Percentiles rank a stretch among this genome's conserved stretches.
Conservation (phyloP, 2,888 invertebrate species). For the Apodemia zela region DNA sequence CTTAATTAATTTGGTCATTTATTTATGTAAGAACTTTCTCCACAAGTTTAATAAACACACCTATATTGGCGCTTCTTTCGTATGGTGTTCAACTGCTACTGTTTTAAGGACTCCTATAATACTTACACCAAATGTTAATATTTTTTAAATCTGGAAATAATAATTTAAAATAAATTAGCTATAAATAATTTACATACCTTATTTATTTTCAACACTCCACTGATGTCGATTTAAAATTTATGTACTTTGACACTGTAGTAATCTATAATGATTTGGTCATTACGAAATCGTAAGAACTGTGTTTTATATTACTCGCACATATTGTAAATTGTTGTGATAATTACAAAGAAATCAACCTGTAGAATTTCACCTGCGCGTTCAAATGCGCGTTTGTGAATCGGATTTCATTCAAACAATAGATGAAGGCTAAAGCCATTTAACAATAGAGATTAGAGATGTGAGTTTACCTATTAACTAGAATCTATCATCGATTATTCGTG, state of each 20-base stretch:
- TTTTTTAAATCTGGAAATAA: neutral
- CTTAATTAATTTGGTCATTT: slow-evolving; percentile 13
- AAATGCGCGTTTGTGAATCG: slow-evolving; percentile 8
- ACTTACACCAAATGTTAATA: too few relatives aligned
- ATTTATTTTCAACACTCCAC: neutral
- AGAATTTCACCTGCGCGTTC: slow-evolving; percentile 3
- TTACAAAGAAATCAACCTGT: slow-evolving; percentile 9
- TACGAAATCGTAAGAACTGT: neutral
- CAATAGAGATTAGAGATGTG: too few relatives aligned
- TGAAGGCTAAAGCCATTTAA: too few relatives aligned
- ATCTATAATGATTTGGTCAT: neutral
- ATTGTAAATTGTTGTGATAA: neutral
- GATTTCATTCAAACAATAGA: slow-evolving; percentile 8
- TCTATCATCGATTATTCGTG: too few relatives aligned
- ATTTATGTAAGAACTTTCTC: slow-evolving; percentile 17
- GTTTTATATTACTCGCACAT: neutral
- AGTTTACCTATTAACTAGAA: too few relatives aligned
- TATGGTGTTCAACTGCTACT: too few relatives aligned
- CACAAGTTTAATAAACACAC: too few relatives aligned
- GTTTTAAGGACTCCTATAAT: too few relatives aligned
- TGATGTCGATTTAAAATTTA: slow-evolving; percentile 3
- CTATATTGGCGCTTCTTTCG: too few relatives aligned
- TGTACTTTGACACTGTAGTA: neutral
- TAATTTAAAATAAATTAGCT: neutral
- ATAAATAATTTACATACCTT: neutral